A percentile compares a stretch with the other conserved stretches of the same genome.
phyloP scores from a whole-genome alignment of 2,113 vertebrate genomes.

The Piprites chloris region DNA sequence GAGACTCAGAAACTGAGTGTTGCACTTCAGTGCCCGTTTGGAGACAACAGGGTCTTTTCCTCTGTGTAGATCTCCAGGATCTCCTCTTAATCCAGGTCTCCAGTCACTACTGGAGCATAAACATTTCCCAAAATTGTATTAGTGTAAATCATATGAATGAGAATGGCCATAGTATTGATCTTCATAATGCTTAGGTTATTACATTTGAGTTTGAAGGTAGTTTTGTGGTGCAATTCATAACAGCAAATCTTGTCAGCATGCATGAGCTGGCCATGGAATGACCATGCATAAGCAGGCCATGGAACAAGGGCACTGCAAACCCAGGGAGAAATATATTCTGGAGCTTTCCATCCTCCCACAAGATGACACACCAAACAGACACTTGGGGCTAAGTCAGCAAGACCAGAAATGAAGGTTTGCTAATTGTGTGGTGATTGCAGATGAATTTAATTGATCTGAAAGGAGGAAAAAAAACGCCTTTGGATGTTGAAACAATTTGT shows the following conservation, averaged over 20 bases:
- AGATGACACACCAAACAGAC: not conserved
- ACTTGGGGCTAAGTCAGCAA: not conserved
- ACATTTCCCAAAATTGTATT: slow-evolving; percentile 44
- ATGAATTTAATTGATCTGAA: not conserved
- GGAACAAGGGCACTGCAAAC: slow-evolving; percentile 33
- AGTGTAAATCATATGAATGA: slow-evolving; percentile 56
- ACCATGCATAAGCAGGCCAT: slow-evolving; percentile 28
- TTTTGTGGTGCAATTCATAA: slow-evolving; percentile 41
- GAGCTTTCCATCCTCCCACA: not conserved
- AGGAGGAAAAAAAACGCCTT: not conserved
- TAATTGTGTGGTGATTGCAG: not conserved
- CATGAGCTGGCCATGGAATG: slow-evolving; percentile 44
- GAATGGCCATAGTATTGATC: slow-evolving; percentile 56
- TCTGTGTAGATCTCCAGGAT: not conserved
- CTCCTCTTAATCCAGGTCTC: slow-evolving; percentile 37
- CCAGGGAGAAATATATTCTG: slow-evolving; percentile 16
- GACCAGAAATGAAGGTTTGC: not conserved
- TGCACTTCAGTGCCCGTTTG: slow-evolving; percentile 13
- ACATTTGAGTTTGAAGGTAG: slow-evolving; percentile 58
- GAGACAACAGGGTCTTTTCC: not conserved
- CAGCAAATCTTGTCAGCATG: slow-evolving; percentile 8
- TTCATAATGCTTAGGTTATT: slow-evolving; percentile 58
- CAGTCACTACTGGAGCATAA: slow-evolving; percentile 32
- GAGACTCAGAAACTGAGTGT: not conserved
- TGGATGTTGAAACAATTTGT: fast-evolving